Percentiles rank a stretch among this genome's conserved stretches.
phyloP scores from a whole-genome alignment of 2,113 vertebrate species.

The Pungitius pungitius region DNA sequence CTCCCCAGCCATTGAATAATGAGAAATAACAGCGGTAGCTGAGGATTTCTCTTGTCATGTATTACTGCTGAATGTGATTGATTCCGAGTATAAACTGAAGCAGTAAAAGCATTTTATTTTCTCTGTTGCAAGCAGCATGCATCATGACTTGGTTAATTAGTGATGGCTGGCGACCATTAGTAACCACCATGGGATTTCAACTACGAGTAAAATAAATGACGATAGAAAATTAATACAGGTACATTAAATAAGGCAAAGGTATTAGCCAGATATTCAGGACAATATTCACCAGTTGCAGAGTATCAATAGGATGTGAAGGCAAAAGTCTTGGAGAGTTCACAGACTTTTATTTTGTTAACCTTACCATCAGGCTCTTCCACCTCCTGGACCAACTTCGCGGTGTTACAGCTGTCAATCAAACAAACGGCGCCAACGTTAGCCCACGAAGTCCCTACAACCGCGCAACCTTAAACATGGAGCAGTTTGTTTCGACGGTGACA shows the following conservation, averaged over 20 bases:
- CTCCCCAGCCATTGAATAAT: not conserved
- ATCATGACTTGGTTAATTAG: not conserved
- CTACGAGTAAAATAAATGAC: not conserved
- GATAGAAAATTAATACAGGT: not conserved
- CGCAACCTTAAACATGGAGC: conserved; percentile 59
- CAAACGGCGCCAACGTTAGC: not conserved
- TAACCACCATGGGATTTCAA: not conserved
- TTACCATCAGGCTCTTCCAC: not conserved
- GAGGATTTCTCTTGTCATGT: not conserved
- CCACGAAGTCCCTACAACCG: accelerated
- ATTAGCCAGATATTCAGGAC: not conserved
- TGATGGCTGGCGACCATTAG: not conserved
- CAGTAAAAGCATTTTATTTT: not conserved
- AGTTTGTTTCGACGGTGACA: conserved; percentile 58
- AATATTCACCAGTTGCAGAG: not conserved
- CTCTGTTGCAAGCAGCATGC: not conserved
- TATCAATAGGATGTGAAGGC: not conserved
- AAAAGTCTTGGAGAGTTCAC: not conserved
- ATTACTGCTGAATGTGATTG: not conserved
- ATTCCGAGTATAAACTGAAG: not conserved
- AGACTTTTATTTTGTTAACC: not conserved
- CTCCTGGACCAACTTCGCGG: not conserved
- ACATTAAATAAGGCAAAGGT: not conserved
- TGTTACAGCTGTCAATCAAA: conserved; percentile 10
- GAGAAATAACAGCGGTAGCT: not conserved